Conservation (phyloP, 2,888 invertebrate species). For the Parnassius glacialis region DNA sequence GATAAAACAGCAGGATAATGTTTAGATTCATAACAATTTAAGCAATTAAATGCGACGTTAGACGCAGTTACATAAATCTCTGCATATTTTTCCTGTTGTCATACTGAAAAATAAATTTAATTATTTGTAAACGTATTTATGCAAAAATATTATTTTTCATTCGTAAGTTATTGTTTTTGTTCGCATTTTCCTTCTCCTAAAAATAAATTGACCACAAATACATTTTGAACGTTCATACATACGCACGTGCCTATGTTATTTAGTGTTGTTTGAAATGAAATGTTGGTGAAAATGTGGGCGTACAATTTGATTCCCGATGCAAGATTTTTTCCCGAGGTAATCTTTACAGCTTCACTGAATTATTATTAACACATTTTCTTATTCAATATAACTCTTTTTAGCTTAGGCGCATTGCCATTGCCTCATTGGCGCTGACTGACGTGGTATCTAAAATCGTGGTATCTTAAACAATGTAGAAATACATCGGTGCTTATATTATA, state of each 20-base stretch:
- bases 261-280: slow-evolving; percentile 21
- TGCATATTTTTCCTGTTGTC: slow-evolving; percentile 37
- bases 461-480: no score
- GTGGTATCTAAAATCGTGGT: no score
- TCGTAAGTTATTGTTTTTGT: slow-evolving; percentile 1
- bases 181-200: slow-evolving; percentile 19
- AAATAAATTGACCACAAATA: not conserved
- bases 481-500: no score
- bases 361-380: no score
- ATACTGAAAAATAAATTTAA: slow-evolving; percentile 37
- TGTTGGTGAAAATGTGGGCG: slow-evolving; percentile 37
- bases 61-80: slow-evolving; percentile 19
- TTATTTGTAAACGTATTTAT: slow-evolving; percentile 34
- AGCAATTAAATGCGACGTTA: slow-evolving; percentile 15
- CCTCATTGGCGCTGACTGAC: no score
- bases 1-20: slow-evolving; percentile 13
- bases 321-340: slow-evolving; percentile 36
- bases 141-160: slow-evolving; percentile 27
- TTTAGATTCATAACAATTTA: slow-evolving; percentile 14
- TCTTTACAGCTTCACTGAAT: not conserved
- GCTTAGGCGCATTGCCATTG: no score
- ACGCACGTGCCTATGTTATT: not conserved
- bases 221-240: not conserved
- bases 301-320: slow-evolving; percentile 35
- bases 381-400: no score